Base-by-base conservation (phyloP, 2,888 invertebrate species). In the Frankliniella intonsa region DNA sequence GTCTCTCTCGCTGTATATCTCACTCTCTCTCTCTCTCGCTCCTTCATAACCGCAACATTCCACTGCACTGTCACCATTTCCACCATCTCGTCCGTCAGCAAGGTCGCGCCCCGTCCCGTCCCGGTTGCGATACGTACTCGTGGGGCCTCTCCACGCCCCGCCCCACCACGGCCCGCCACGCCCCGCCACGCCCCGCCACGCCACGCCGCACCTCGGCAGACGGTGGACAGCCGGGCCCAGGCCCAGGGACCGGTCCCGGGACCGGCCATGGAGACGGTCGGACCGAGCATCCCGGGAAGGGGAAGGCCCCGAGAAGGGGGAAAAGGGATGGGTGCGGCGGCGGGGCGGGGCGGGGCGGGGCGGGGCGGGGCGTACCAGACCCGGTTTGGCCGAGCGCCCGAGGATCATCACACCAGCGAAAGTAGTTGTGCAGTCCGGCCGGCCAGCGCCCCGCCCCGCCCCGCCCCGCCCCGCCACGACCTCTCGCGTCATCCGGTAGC, bases 351-450 rank as follows among this genome's bases (percentile, higher is more conserved):
- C 5, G 38, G 38, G 38, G 38, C 5, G 38, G 38, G 38, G 38
- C 38, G 38, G 38, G 38, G 38, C 38, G 22, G 69, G 69, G 69
- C 12, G 25, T 22, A 25, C 8, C 25, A 25, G 69, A 76, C 69
- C 69, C 69, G 69, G 69, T 76, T 76, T 25, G 69, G 69, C 69
- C 69, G 69, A 76, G 69, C 69, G 69, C 69, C 69, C 69, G 69
- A 76, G 25, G 69, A 76, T 76, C 69, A 76, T 76, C 69, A 76
- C 69, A 76, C 62, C 69, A 76, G 69, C 69, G 69, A 76, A 76
- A 76, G 69, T 76, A 76, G 69, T 76, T 76, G 69, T 76, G 69
- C 69, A 76, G 69, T 76, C 69, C 38, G 38, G 38, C 38, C 38
- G 38, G 38, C 38, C 38, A 38, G 38, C 38, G 3, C 38, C 38